A percentile compares a stretch with the other conserved stretches of the same genome.
phyloP scores from a whole-genome alignment of 2,888 invertebrate species.

The Caenorhabditis uteleia region DNA sequence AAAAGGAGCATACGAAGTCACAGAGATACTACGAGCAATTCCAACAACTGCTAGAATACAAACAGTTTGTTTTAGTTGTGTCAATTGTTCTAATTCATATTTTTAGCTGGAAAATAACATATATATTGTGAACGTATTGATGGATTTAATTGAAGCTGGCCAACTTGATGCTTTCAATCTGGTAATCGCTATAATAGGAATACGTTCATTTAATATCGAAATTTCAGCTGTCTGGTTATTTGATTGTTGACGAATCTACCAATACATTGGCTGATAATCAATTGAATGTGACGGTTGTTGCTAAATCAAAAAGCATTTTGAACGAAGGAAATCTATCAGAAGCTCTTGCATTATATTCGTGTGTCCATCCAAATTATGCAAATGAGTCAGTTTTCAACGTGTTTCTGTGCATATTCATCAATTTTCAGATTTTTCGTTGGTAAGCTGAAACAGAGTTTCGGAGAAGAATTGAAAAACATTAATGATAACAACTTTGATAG shows the following conservation, averaged over 20 bases:
- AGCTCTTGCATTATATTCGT: conserved; percentile 24
- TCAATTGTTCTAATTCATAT: not conserved
- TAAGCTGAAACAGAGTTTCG: conserved; percentile 12
- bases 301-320: conserved; percentile 25
- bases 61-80: conserved; percentile 3
- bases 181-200: conserved; percentile 3
- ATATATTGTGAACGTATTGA: conserved; percentile 25
- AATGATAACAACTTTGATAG: conserved; percentile 6
- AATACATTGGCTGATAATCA: conserved; percentile 13
- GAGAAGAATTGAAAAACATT: conserved; percentile 1
- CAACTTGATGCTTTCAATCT: conserved; percentile 32
- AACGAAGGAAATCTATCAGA: conserved; percentile 24
- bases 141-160: conserved; percentile 37
- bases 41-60: conserved; percentile 34
- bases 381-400: conserved; percentile 26
- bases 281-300: conserved; percentile 17
- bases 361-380: conserved; percentile 19
- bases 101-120: conserved; percentile 28
- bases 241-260: conserved; percentile 19
- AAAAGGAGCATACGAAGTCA: conserved; percentile 27
- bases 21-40: conserved; percentile 26
- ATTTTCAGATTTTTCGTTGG: conserved; percentile 22
- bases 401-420: not conserved
- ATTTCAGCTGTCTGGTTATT: conserved; percentile 29
- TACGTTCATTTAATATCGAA: not conserved